A percentile compares a stretch with the other conserved stretches of the same genome.
Conservation (phyloP, 2,888 invertebrate species). For the Drosophila cracens region DNA sequence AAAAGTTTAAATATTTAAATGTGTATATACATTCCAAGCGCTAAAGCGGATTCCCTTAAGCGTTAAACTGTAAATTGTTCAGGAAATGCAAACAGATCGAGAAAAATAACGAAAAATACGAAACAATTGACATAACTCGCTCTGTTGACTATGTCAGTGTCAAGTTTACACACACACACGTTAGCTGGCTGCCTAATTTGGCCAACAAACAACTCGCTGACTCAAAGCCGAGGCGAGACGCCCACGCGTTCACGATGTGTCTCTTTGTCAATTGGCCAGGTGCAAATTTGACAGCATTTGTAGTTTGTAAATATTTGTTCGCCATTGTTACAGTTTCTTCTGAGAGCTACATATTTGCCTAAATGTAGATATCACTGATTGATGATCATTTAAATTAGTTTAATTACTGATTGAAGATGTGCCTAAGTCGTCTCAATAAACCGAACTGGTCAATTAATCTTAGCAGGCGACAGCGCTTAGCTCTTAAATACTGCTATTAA, state of each 20-base stretch:
- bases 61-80: conserved; percentile 16
- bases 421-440: conserved; percentile 21
- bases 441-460: conserved; percentile 38
- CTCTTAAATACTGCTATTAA: conserved; percentile 22
- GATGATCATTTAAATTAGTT: conserved; percentile 36
- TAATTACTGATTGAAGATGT: conserved; percentile 36
- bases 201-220: conserved; percentile 38
- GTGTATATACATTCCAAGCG: conserved; percentile 11
- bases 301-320: conserved; percentile 25
- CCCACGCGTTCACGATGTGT: conserved; percentile 43
- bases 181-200: conserved; percentile 51
- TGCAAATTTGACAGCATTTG: conserved; percentile 20
- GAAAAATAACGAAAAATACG: background rate
- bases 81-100: conserved; percentile 48
- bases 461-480: conserved; percentile 14
- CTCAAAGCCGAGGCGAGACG: conserved; percentile 22
- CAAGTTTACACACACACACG: conserved; percentile 58
- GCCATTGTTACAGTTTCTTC: background rate
- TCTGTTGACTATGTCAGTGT: conserved; percentile 57
- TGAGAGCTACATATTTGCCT: background rate
- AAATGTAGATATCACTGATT: conserved; percentile 25
- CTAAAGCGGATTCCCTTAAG: conserved; percentile 35
- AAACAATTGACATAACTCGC: conserved; percentile 23
- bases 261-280: conserved; percentile 25
- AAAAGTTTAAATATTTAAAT: conserved; percentile 1